These are phyloP conservation scores for Euwallacea similis DNA, from an alignment of 1,140 invertebrate species.

Conservation along the genomic window DNA sequence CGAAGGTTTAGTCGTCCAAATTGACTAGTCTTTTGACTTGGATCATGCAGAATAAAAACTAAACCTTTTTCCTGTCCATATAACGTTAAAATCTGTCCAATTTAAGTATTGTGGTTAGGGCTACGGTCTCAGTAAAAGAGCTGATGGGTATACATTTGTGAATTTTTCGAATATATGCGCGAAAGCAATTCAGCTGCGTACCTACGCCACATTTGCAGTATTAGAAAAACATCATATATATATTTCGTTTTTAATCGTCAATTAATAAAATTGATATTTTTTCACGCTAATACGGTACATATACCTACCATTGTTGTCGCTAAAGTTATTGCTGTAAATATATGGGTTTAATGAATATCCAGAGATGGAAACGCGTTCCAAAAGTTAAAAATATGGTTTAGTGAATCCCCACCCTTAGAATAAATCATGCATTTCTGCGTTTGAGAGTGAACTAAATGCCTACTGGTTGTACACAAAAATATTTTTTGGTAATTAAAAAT, in stretches of 20 bases:
- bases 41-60: constrained; percentile 46
- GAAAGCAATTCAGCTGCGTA: too few species aligned
- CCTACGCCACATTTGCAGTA: too few species aligned
- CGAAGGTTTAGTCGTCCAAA: constrained; percentile 48
- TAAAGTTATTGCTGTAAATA: background rate
- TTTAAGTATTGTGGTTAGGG: constrained; percentile 15
- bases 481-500: constrained; percentile 35
- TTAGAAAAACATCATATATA: background rate
- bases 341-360: background rate
- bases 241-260: background rate
- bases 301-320: background rate
- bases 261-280: constrained; percentile 5
- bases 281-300: background rate
- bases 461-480: constrained; percentile 26
- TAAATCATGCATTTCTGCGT: constrained; percentile 10
- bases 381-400: background rate
- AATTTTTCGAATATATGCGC: too few species aligned
- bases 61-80: constrained; percentile 48
- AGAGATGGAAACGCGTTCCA: background rate
- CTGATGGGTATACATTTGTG: too few species aligned
- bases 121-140: too few species aligned
- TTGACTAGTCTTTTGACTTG: constrained; percentile 38
- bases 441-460: constrained; percentile 18
- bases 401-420: background rate
- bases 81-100: constrained; percentile 46